Conservation (phyloP, 1,140 invertebrate species). For the Chrysomallon squamiferum region DNA sequence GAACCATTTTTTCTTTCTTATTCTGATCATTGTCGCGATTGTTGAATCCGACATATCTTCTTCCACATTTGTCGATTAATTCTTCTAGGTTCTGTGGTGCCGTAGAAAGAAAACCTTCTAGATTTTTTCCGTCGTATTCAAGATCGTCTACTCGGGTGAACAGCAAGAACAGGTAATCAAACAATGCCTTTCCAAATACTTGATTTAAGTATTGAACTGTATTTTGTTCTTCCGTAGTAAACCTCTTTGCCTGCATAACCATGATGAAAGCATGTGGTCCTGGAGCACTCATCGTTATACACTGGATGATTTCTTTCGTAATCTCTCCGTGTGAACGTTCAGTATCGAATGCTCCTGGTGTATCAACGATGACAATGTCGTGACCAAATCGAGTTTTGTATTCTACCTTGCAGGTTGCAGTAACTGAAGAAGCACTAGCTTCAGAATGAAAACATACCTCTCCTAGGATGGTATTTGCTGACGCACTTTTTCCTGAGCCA, state of each 20-base stretch:
- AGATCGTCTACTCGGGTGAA: conserved; percentile 17
- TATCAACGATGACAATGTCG: conserved; percentile 16
- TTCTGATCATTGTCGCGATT: neutral
- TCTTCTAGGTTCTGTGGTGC: neutral
- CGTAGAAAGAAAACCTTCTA: neutral
- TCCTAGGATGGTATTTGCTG: conserved; percentile 11
- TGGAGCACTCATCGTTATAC: conserved; percentile 18
- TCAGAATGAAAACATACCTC: conserved; percentile 1
- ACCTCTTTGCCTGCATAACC: conserved; percentile 9
- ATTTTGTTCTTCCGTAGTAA: conserved; percentile 15
- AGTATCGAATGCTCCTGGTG: conserved; percentile 21
- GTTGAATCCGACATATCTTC: conserved; percentile 8
- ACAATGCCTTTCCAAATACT: conserved; percentile 16
- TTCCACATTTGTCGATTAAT: conserved; percentile 4
- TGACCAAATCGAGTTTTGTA: neutral
- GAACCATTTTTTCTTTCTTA: neutral
- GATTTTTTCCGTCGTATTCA: neutral
- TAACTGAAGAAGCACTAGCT: conserved; percentile 1
- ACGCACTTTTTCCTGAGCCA: conserved; percentile 14
- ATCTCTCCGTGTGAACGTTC: conserved; percentile 7
- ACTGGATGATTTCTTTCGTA: conserved; percentile 11
- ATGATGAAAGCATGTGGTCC: conserved; percentile 23
- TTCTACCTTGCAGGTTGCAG: neutral
- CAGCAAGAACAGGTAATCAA: conserved; percentile 14
- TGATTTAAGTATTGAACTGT: conserved; percentile 7